Evolutionary conservation across 2,888 invertebrate species (phyloP).

Genomic region (Mimas tiliae): DNA sequence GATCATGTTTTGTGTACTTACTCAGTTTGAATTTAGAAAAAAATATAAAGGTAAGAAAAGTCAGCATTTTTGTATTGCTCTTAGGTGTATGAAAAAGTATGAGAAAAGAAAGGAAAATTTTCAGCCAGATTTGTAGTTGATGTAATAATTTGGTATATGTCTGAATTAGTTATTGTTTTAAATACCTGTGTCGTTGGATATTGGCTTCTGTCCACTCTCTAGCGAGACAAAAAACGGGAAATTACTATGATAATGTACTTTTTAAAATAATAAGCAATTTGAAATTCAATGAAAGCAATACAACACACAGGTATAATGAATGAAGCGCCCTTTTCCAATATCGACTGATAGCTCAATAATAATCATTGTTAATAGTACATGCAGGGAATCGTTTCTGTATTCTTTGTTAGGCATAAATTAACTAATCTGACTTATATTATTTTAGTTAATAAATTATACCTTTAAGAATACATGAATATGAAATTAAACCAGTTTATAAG

Average conservation of each 20-base stretch:
- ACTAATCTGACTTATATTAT: too few relatives aligned
- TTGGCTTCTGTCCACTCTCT: conserved; percentile 23
- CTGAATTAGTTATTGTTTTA: conserved; percentile 14
- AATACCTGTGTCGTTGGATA: conserved; percentile 25
- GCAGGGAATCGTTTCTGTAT: background rate
- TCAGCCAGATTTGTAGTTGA: background rate
- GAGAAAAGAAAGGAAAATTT: background rate
- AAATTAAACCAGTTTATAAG: too few relatives aligned
- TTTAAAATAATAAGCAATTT: background rate
- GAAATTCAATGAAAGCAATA: conserved; percentile 4
- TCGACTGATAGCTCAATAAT: background rate
- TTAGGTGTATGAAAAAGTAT: background rate
- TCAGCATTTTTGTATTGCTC: background rate
- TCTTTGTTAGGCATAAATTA: too few relatives aligned
- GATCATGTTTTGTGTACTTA: background rate
- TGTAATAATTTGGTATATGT: conserved; percentile 3
- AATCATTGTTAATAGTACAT: conserved; percentile 2
- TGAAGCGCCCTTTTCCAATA: background rate
- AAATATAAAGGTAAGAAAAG: background rate
- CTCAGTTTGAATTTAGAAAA: background rate
- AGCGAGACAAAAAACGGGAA: conserved; percentile 24
- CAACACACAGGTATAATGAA: conserved; percentile 22
- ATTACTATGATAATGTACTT: conserved; percentile 12
- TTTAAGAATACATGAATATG: too few relatives aligned
- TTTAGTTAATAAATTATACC: too few relatives aligned